Percentiles rank a stretch among this genome's conserved stretches.
Conservation (phyloP, 2,797 vertebrate species). For the Martes flavigula region DNA sequence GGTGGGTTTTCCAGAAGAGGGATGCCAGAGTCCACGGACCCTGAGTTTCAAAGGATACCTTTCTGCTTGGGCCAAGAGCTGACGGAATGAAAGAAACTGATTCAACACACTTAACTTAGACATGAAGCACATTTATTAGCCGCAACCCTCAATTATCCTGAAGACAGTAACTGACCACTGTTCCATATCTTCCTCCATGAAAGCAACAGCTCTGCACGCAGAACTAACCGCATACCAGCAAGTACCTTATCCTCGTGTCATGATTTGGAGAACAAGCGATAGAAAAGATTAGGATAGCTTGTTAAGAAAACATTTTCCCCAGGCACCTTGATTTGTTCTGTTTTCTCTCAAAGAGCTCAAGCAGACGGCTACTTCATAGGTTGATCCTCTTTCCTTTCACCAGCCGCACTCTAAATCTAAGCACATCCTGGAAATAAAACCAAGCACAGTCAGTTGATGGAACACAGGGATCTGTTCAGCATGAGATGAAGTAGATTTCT, state of each 20-base stretch:
- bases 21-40: neutral
- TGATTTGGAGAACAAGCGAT: neutral
- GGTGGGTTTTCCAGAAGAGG: neutral
- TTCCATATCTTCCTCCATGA: neutral
- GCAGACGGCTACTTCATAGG: constrained; percentile 74
- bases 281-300: neutral
- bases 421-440: constrained; percentile 86
- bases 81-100: neutral
- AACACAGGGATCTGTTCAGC: neutral
- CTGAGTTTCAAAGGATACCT: neutral
- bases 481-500: neutral
- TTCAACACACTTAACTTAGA: neutral
- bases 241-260: neutral
- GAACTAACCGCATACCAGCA: neutral
- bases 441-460: constrained; percentile 38
- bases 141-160: neutral
- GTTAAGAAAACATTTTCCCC: constrained; percentile 11
- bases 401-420: constrained; percentile 86
- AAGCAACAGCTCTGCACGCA: neutral
- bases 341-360: neutral
- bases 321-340: neutral
- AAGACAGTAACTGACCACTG: neutral
- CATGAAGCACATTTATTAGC: constrained; percentile 42
- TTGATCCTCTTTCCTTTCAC: constrained; percentile 90
- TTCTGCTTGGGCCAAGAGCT: neutral